Conservation (phyloP, 2,888 invertebrate genomes). For the Drosophila macrospina region DNA sequence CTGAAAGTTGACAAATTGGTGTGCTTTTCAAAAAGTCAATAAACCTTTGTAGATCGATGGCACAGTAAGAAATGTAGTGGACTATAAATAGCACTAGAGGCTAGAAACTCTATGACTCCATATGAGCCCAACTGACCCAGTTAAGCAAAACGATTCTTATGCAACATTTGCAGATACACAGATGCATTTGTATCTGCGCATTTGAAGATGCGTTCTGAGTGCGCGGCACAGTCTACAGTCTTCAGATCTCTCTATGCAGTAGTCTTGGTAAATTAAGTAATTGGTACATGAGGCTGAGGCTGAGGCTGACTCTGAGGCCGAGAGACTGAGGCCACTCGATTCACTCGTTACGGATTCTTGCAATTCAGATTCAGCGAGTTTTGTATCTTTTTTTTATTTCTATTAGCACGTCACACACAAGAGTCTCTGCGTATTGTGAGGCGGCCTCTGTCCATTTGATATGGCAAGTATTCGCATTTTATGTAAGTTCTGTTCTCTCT, state of each 20-base stretch:
- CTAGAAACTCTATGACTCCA: background rate
- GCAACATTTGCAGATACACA: slow-evolving; percentile 67
- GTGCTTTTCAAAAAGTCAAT: slow-evolving; percentile 8
- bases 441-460: slow-evolving; percentile 47
- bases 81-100: background rate
- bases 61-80: background rate
- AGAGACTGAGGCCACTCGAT: slow-evolving; percentile 28
- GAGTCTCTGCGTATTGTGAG: slow-evolving; percentile 15
- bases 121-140: slow-evolving; percentile 55
- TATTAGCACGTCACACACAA: slow-evolving; percentile 15
- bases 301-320: too few relatives aligned
- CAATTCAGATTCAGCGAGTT: slow-evolving; percentile 68
- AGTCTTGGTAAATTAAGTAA: slow-evolving; percentile 78
- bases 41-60: slow-evolving; percentile 3
- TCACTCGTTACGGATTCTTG: slow-evolving; percentile 57
- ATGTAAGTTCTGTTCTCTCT: slow-evolving; percentile 26
- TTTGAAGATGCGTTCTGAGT: slow-evolving; percentile 8
- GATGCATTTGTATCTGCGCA: slow-evolving; percentile 19
- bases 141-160: slow-evolving; percentile 54
- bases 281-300: slow-evolving; percentile 57
- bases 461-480: slow-evolving; percentile 16
- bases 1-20: slow-evolving; percentile 9
- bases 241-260: slow-evolving; percentile 52
- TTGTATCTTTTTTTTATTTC: slow-evolving; percentile 37
- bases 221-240: slow-evolving; percentile 10